Conservation (phyloP, 2,888 invertebrate genomes). For the Dicycla oo region DNA sequence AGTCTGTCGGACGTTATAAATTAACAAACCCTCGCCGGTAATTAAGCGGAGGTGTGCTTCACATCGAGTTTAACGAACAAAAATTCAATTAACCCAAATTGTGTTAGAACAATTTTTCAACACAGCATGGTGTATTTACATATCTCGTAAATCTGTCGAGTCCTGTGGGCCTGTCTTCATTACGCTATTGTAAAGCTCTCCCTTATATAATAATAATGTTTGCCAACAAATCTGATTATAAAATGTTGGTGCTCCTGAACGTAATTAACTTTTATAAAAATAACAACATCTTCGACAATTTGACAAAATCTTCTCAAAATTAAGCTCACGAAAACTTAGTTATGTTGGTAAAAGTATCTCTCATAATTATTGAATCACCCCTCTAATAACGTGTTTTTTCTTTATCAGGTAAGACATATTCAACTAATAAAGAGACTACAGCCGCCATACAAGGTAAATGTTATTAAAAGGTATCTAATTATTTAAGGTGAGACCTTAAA, state of each 20-base stretch:
- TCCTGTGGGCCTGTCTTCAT: slow-evolving; percentile 68
- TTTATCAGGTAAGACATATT: slow-evolving; percentile 71
- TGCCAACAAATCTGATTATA: slow-evolving; percentile 69
- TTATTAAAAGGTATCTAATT: slow-evolving; percentile 59
- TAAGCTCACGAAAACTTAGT: background rate
- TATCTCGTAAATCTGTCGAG: slow-evolving; percentile 78
- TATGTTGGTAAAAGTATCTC: background rate
- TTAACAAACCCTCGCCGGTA: slow-evolving; percentile 88
- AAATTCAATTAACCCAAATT: slow-evolving; percentile 88
- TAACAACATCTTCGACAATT: slow-evolving; percentile 17
- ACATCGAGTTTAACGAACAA: slow-evolving; percentile 85
- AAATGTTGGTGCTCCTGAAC: slow-evolving; percentile 63
- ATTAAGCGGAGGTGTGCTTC: slow-evolving; percentile 87
- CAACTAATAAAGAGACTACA: slow-evolving; percentile 26
- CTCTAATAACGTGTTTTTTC: slow-evolving; percentile 47
- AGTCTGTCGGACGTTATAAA: slow-evolving; percentile 87
- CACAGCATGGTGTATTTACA: slow-evolving; percentile 78
- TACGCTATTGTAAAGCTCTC: slow-evolving; percentile 62
- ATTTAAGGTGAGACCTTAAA: slow-evolving; percentile 55
- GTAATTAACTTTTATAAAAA: slow-evolving; percentile 66
- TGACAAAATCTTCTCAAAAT: background rate
- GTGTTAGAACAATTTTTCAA: slow-evolving; percentile 82
- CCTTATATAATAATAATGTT: slow-evolving; percentile 68
- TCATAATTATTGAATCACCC: background rate
- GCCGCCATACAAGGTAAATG: slow-evolving; percentile 60